Base-by-base conservation (phyloP, 2,113 vertebrate genomes). In the Gymnarchus niloticus region DNA sequence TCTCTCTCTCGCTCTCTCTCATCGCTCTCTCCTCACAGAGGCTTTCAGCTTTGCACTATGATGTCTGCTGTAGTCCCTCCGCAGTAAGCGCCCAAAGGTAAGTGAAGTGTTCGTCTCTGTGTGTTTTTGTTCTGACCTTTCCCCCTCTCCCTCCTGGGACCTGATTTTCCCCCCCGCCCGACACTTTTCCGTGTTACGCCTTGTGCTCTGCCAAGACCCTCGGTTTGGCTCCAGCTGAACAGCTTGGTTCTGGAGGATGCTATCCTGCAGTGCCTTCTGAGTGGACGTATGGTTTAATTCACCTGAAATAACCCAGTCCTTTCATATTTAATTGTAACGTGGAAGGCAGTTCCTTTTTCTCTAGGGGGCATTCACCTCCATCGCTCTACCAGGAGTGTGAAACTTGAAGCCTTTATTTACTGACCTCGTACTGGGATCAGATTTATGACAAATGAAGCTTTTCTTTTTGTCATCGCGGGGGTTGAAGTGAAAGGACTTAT, bases 81-180 rank as follows among this genome's bases (percentile, higher is more conserved):
- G 88, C 89, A 89, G 88, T 89, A 81, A 90, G 86, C 86, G 87
- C 87, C 87, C 51, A 56, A 85, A 90, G 90, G 90, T 91, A 88
- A 88, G 89, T 76, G 83, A 88, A 88, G 89, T 76, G 83, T 57
- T 85, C 37, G 12, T 85, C 7, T 52, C 46, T 81, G 52, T 77
- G 81, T 44, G 49, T 73, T n/a, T n/a, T n/a, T n/a, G n/a, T 25
- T 57, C 9, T 57, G 2, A 4, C 28, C 49, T 28, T 17, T 49
- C 37, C 77, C 77, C 44, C 9, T 46, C 77, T 23, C 21, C 77
- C 17, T 1, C 19, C 76, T 23, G 44, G 19, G 1, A 46, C 37
- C 37, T 6, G 1, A 17, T 44, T 46, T 46, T 4, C 41, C 41
- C 59, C 59, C 59, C 59, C 59, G 8, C n/a, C 78, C 12, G 2